Evolutionary conservation across 2,113 vertebrate genomes (phyloP).

Genomic region (Syngnathoides biaculeatus): DNA sequence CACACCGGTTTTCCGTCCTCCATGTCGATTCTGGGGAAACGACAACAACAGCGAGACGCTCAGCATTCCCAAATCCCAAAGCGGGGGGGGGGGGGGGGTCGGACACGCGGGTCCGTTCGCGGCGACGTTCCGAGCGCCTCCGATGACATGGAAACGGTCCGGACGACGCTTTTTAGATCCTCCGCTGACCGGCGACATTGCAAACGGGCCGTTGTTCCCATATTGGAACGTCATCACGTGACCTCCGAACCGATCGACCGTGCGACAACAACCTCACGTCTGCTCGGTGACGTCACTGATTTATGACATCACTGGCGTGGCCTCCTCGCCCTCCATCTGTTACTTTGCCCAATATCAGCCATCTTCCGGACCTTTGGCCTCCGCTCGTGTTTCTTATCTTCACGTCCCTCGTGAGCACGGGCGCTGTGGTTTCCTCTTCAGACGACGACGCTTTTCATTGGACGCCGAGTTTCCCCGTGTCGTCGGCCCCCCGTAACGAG

Average conservation of each 20-base stretch:
- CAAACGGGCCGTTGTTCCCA: no score
- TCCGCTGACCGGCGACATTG: no score
- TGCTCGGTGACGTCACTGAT: no score
- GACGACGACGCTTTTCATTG: background rate
- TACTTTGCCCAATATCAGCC: background rate
- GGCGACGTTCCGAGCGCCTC: no score
- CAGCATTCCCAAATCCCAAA: no score
- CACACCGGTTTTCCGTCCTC: constrained; percentile 97
- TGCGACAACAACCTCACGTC: no score
- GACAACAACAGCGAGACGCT: background rate
- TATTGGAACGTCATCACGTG: background rate
- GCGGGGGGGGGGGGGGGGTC: no score
- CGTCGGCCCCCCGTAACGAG: background rate
- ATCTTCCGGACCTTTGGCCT: background rate
- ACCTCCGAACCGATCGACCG: background rate
- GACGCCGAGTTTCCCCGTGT: background rate
- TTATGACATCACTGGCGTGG: background rate
- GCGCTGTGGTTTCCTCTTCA: background rate
- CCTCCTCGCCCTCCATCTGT: no score
- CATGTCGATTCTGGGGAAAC: constrained; percentile 72
- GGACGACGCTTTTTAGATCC: no score
- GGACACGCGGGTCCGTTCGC: no score
- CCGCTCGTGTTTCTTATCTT: background rate
- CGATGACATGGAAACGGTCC: no score
- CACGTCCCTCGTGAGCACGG: background rate